These are phyloP conservation scores for Azorinus chamasolen DNA, from an alignment of 2,888 invertebrate species.

Conservation along the genomic window DNA sequence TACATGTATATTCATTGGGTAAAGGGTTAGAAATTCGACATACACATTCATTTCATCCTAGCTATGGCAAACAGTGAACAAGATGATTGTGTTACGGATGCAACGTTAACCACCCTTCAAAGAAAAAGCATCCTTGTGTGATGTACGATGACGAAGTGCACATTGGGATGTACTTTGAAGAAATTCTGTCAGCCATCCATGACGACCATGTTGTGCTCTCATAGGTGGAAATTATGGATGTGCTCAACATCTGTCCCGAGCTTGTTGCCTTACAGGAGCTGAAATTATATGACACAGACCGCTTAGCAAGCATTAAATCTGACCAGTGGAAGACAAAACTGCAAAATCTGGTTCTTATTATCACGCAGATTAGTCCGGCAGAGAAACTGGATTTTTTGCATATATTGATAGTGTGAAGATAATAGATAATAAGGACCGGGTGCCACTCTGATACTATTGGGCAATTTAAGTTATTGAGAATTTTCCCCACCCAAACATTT, in stretches of 20 bases:
- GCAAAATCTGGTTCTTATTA: conserved; percentile 23
- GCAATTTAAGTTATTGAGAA: no score
- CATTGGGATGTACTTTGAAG: conserved; percentile 32
- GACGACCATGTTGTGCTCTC: conserved; percentile 20
- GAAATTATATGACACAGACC: conserved; percentile 26
- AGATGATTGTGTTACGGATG: conserved; percentile 34
- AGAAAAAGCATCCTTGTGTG: conserved; percentile 34
- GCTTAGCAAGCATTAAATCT: conserved; percentile 30
- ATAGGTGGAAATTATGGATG: conserved; percentile 23
- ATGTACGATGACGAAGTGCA: conserved; percentile 2
- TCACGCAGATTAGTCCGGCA: no score
- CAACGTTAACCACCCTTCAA: conserved; percentile 26
- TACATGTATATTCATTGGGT: no score
- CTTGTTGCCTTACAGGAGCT: conserved; percentile 21
- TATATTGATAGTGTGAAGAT: conserved; percentile 10
- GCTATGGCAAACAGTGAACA: conserved; percentile 1
- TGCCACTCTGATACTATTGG: no score
- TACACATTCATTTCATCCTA: no score
- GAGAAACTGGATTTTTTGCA: no score
- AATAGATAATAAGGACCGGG: no score
- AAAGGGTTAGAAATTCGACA: no score
- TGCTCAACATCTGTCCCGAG: conserved; percentile 21
- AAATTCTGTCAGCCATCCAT: conserved; percentile 32
- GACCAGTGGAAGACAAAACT: conserved; percentile 35
- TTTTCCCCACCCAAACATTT: no score